Percentiles rank a stretch among this genome's conserved stretches.
These are phyloP conservation scores for Cossypha polioptera DNA, from an alignment of 2,797 vertebrate species.

Conservation along the genomic window DNA sequence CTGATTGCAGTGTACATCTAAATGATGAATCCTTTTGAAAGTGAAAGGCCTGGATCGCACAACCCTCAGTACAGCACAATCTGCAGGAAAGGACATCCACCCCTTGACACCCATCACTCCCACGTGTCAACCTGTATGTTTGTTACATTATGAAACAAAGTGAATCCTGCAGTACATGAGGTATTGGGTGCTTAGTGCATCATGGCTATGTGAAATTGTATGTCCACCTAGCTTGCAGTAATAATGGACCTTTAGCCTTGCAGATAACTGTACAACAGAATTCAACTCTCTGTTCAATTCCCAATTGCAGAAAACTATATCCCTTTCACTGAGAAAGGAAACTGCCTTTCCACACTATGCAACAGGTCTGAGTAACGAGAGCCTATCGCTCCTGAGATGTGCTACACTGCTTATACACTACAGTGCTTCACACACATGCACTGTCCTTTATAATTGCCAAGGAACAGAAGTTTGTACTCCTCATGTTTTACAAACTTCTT, in stretches of 20 bases:
- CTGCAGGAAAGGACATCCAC: not conserved
- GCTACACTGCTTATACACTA: not conserved
- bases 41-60: not conserved
- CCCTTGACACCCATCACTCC: not conserved
- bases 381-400: not conserved
- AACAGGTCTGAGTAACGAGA: not conserved
- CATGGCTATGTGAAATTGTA: rapidly evolving
- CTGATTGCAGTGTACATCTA: not conserved
- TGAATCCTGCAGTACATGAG: not conserved
- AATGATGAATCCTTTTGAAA: not conserved
- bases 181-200: not conserved
- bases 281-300: not conserved
- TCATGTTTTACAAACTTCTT: not conserved
- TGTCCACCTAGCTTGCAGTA: not conserved
- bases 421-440: not conserved
- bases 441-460: not conserved
- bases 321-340: not conserved
- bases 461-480: not conserved
- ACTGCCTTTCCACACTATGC: not conserved
- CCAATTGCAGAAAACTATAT: not conserved
- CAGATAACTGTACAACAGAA: not conserved
- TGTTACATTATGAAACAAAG: not conserved
- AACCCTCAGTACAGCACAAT: not conserved
- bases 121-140: not conserved
- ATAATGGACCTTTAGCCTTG: not conserved